Evolutionary conservation across 2,888 invertebrate species (phyloP).

Genomic region (Coenonympha arcania): DNA sequence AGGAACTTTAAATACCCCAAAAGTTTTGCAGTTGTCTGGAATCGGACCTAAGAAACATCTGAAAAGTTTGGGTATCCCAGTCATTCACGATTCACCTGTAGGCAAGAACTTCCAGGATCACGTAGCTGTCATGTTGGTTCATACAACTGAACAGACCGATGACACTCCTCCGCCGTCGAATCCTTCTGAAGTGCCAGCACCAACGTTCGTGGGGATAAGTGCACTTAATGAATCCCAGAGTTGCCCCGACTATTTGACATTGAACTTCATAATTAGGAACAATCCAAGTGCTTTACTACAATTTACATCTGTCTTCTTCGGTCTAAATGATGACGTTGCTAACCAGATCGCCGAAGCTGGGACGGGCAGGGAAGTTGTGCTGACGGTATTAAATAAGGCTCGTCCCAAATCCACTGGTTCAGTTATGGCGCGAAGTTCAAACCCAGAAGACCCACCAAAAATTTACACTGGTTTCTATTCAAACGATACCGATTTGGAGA

Average conservation of each 20-base stretch:
- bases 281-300: conserved; percentile 23
- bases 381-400: conserved; percentile 28
- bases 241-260: conserved; percentile 48
- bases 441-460: conserved; percentile 52
- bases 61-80: conserved; percentile 38
- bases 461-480: conserved; percentile 30
- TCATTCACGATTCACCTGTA: conserved; percentile 54
- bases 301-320: conserved; percentile 29
- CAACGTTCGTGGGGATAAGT: conserved; percentile 48
- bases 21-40: conserved; percentile 64
- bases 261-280: conserved; percentile 28
- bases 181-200: conserved; percentile 37
- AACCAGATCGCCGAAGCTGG: conserved; percentile 26
- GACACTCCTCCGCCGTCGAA: conserved; percentile 40
- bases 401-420: conserved; percentile 67
- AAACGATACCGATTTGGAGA: conserved; percentile 30
- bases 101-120: conserved; percentile 65
- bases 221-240: conserved; percentile 72
- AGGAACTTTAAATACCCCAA: conserved; percentile 59
- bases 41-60: conserved; percentile 57
- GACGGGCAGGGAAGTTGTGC: conserved; percentile 26
- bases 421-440: conserved; percentile 64
- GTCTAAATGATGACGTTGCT: conserved; percentile 32
- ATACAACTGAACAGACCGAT: conserved; percentile 29
- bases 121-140: conserved; percentile 35